phyloP scores from a whole-genome alignment of 2,888 invertebrate species.

The Lasioglossum lativentre region DNA sequence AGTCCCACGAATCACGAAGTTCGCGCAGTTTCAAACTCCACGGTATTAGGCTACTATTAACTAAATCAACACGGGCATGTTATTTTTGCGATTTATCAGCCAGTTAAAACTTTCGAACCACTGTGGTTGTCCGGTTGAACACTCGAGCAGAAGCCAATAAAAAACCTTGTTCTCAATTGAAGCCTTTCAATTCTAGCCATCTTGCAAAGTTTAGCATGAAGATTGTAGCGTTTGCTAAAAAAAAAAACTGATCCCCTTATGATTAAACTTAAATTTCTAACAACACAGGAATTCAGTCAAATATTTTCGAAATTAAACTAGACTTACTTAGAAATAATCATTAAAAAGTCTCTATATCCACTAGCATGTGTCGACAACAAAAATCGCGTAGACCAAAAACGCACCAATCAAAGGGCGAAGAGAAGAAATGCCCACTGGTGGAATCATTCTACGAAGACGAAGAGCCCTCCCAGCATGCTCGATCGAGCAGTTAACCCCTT shows the following conservation, averaged over 20 bases:
- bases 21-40: not conserved
- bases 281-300: too few relatives aligned
- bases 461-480: not conserved
- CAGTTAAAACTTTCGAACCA: not conserved
- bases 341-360: too few relatives aligned
- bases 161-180: not conserved
- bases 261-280: too few relatives aligned
- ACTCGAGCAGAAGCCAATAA: not conserved
- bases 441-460: not conserved
- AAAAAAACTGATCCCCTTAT: too few relatives aligned
- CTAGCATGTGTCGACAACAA: not conserved
- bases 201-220: not conserved
- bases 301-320: too few relatives aligned
- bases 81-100: not conserved
- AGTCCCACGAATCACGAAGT: not conserved
- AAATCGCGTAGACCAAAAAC: not conserved
- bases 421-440: not conserved
- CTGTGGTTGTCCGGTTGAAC: not conserved
- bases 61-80: not conserved
- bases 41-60: not conserved
- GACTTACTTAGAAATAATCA: too few relatives aligned
- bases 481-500: not conserved
- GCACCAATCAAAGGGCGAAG: not conserved
- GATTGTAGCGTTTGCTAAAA: not conserved
- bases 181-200: not conserved